Conservation (phyloP, 2,888 invertebrate genomes). For the Theodoxus fluviatilis region DNA sequence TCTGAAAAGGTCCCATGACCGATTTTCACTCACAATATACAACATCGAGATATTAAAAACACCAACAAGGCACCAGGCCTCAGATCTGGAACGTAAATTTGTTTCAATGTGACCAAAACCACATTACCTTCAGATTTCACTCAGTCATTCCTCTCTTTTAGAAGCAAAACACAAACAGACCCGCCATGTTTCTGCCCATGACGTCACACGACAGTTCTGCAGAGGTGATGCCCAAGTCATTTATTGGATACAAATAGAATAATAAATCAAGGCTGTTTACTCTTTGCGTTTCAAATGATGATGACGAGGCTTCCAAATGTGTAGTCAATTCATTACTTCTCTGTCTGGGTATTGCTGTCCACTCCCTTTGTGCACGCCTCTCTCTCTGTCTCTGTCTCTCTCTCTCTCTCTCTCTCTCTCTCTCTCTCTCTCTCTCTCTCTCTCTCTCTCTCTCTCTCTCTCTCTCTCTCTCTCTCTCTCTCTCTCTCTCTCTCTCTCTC, state of each 20-base stretch:
- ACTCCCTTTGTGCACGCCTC: background rate
- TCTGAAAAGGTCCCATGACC: too few relatives aligned
- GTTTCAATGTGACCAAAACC: too few relatives aligned
- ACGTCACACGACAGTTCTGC: conserved; percentile 28
- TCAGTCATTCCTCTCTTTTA: conserved; percentile 1
- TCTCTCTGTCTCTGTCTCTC: conserved; percentile 16
- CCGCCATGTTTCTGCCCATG: conserved; percentile 30
- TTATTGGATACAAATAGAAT: too few relatives aligned
- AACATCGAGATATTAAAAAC: too few relatives aligned
- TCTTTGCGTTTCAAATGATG: background rate
- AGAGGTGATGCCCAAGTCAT: too few relatives aligned
- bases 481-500: conserved; percentile 6
- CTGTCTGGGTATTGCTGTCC: too few relatives aligned
- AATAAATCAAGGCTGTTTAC: background rate
- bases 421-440: conserved; percentile 16
- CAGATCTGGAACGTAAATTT: too few relatives aligned
- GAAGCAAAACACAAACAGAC: conserved; percentile 29
- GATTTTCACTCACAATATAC: too few relatives aligned
- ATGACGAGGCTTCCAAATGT: background rate
- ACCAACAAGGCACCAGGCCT: too few relatives aligned
- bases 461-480: background rate
- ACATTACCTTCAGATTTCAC: too few relatives aligned
- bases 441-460: conserved; percentile 17
- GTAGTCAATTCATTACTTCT: too few relatives aligned
- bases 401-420: conserved; percentile 18